phyloP scores from a whole-genome alignment of 2,797 vertebrate genomes.

The Sandelia bainsii region DNA sequence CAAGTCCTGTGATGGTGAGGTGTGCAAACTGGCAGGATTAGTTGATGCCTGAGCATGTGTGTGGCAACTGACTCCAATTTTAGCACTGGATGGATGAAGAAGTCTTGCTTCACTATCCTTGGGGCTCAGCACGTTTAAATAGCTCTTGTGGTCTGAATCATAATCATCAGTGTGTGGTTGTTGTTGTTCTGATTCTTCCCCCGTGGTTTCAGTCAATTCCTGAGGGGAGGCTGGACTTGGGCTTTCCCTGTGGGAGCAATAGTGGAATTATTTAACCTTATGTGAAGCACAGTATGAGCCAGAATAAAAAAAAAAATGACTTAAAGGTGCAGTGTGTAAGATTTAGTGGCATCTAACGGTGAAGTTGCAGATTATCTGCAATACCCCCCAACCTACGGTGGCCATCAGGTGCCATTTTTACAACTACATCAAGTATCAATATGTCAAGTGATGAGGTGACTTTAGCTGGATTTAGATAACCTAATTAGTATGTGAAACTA shows the following conservation, averaged over 20 bases:
- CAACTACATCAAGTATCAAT: no score
- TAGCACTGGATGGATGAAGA: constrained; percentile 55
- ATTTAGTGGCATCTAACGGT: no score
- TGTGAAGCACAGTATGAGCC: neutral
- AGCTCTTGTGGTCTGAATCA: constrained; percentile 80
- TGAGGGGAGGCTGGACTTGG: constrained; percentile 76
- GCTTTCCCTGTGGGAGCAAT: constrained; percentile 52
- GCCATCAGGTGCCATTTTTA: no score
- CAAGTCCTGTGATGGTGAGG: constrained; percentile 5
- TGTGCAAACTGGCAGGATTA: constrained; percentile 25
- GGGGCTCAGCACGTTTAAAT: constrained; percentile 79
- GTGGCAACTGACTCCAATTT: constrained; percentile 23
- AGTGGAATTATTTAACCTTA: neutral
- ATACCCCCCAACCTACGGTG: no score
- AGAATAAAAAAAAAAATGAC: neutral
- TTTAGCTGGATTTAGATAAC: no score
- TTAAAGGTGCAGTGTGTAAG: no score
- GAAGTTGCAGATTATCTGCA: no score
- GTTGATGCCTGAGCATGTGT: constrained; percentile 28
- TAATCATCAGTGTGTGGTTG: constrained; percentile 75
- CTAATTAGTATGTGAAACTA: no score
- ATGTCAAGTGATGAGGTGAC: no score
- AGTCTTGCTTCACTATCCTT: constrained; percentile 76
- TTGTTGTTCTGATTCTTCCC: constrained; percentile 39
- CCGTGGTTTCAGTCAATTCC: constrained; percentile 52